Evolutionary conservation across 2,797 vertebrate species (phyloP).

Genomic region (Diplodus sargus): DNA sequence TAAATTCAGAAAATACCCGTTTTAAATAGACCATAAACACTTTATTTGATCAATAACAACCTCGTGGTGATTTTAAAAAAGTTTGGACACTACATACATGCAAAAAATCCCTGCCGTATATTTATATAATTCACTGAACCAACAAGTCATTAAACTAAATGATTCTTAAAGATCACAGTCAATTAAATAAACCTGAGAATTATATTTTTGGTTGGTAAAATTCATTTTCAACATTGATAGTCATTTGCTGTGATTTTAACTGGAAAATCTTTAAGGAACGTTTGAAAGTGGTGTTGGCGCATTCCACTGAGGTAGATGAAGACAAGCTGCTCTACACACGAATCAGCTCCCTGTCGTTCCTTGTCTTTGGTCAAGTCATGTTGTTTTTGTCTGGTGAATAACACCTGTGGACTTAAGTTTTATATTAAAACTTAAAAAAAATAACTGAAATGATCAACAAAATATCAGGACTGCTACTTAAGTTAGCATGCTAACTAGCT

Average conservation of each 20-base stretch:
- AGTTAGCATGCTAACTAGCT: too few relatives aligned
- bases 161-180: not conserved
- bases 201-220: not conserved
- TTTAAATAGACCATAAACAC: conserved; percentile 10
- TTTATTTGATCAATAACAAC: not conserved
- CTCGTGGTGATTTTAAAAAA: not conserved
- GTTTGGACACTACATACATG: not conserved
- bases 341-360: not conserved
- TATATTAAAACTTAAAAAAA: too few relatives aligned
- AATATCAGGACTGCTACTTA: too few relatives aligned
- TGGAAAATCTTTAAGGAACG: too few relatives aligned
- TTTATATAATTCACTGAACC: not conserved
- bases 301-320: conserved; percentile 3
- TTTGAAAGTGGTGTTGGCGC: not conserved
- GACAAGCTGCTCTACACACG: rapidly evolving
- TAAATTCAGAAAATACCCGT: not conserved
- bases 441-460: too few relatives aligned
- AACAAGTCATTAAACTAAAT: not conserved
- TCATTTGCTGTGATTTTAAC: not conserved
- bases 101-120: not conserved
- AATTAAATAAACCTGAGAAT: not conserved
- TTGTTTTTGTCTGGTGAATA: not conserved
- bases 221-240: too few relatives aligned
- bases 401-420: not conserved
- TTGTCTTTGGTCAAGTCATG: conserved; percentile 13